Conservation (phyloP, 2,888 invertebrate genomes). For the Chydorus sphaericus region DNA sequence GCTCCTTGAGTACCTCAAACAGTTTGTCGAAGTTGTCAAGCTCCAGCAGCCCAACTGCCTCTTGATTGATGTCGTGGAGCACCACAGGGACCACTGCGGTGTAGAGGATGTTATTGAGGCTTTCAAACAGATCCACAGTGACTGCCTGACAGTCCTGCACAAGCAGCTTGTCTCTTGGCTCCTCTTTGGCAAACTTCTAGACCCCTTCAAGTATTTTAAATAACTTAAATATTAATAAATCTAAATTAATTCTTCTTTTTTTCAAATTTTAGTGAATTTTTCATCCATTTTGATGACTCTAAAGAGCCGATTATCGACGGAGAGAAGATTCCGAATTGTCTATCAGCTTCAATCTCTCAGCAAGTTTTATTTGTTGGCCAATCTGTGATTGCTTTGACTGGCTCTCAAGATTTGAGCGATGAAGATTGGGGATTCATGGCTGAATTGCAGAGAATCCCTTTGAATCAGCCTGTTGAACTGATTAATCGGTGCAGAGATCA, state of each 20-base stretch:
- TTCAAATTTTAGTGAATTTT: no score
- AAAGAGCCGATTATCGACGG: not conserved
- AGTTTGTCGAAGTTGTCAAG: constrained; percentile 1
- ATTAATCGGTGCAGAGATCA: not conserved
- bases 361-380: constrained; percentile 8
- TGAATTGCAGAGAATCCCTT: not conserved
- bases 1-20: not conserved
- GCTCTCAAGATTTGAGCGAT: not conserved
- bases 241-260: no score
- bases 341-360: not conserved
- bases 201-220: not conserved
- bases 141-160: not conserved
- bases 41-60: not conserved
- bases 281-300: not conserved
- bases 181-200: constrained; percentile 5
- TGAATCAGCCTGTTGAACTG: not conserved
- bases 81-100: not conserved
- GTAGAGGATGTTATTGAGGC: not conserved
- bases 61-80: not conserved
- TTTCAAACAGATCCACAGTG: not conserved
- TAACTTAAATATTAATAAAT: no score
- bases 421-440: constrained; percentile 1
- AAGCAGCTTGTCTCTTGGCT: constrained; percentile 1
- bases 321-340: not conserved
- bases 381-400: not conserved